phyloP scores from a whole-genome alignment of 2,797 vertebrate species.

The Percopsis omiscomaycus region DNA sequence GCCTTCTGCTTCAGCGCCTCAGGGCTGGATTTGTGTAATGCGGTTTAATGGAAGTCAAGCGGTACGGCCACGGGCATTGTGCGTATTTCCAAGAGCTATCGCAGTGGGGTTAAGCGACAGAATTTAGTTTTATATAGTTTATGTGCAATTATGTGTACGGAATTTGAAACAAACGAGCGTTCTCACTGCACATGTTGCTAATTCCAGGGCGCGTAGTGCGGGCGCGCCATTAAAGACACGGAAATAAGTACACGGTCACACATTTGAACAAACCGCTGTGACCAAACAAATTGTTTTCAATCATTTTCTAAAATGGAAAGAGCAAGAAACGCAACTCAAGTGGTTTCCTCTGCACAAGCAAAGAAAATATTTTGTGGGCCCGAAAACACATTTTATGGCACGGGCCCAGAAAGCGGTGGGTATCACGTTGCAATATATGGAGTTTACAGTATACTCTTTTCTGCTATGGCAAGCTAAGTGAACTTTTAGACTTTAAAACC shows the following conservation, averaged over 20 bases:
- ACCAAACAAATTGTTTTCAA: constrained; percentile 68
- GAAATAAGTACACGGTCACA: constrained; percentile 46
- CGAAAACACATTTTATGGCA: constrained; percentile 61
- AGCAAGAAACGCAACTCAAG: constrained; percentile 42
- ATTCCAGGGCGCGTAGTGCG: constrained; percentile 15
- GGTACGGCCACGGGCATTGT: neutral
- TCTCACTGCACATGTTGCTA: constrained; percentile 36
- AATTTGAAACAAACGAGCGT: constrained; percentile 35
- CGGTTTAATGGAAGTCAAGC: neutral
- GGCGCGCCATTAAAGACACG: constrained; percentile 32
- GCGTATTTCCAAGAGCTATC: constrained; percentile 30
- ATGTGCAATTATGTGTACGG: constrained; percentile 28
- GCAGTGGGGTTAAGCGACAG: constrained; percentile 4
- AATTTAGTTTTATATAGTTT: neutral
- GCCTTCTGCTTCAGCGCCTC: constrained; percentile 4
- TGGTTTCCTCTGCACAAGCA: constrained; percentile 56
- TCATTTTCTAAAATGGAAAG: constrained; percentile 53
- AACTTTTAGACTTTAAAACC: constrained; percentile 40
- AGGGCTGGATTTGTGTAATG: constrained; percentile 12
- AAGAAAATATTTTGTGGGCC: constrained; percentile 64
- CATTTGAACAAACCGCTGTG: constrained; percentile 55
- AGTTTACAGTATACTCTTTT: constrained; percentile 55
- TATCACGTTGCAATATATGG: constrained; percentile 59
- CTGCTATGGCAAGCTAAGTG: constrained; percentile 47
- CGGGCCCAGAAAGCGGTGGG: constrained; percentile 45